Evolutionary conservation across 2,797 vertebrate species (phyloP), one percentile per base, ranked within the genome.

Genomic region (Loriculus beryllinus): DNA sequence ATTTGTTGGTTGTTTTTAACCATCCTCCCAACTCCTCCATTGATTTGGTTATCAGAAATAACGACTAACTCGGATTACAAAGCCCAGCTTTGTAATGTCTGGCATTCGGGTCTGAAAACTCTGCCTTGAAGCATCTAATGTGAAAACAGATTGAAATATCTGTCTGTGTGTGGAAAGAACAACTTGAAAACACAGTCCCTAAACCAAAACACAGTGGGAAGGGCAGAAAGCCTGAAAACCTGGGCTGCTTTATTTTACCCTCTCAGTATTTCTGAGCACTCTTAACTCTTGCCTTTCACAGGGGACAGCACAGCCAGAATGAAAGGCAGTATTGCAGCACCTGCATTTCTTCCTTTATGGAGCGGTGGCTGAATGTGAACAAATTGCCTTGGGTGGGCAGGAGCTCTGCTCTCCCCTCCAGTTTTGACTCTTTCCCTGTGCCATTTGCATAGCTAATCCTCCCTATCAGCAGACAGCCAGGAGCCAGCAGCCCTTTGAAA

Each of bases 401-500:
- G 65, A 90, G 75, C 81, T 67, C 85, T 95, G 33, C 3, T 18
- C 68, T 82, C n/a, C 75, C 70, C 82, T 82, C 52, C 29, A 40
- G 56, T 85, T 93, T 86, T 91, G 88, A 52, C 70, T 33, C 78
- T 16, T 75, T 75, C 25, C 10, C 47, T 40, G 6, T 83, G 71
- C 59, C 82, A 62, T 88, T 89, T 87, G 86, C 89, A 82, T 79
- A 82, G 92, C 95, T 96, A 96, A 96, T 96, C 91, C 97, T 95
- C 82, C 84, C 94, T 95, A 93, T 96, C 94, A 96, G 90, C 93
- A 96, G 97, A 97, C 93, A 96, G 82, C 62, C 65, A 90, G 97
- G 97, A 97, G 96, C 96, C 97, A 95, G 95, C 78, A 96, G 92
- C 93, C 93, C 74, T 59, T 76, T 71, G 89, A 87, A 93, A 86